A percentile compares a stretch with the other conserved stretches of the same genome.
These are phyloP conservation scores for Cynaeus angustus DNA, from an alignment of 2,888 invertebrate genomes.

Conservation along the genomic window DNA sequence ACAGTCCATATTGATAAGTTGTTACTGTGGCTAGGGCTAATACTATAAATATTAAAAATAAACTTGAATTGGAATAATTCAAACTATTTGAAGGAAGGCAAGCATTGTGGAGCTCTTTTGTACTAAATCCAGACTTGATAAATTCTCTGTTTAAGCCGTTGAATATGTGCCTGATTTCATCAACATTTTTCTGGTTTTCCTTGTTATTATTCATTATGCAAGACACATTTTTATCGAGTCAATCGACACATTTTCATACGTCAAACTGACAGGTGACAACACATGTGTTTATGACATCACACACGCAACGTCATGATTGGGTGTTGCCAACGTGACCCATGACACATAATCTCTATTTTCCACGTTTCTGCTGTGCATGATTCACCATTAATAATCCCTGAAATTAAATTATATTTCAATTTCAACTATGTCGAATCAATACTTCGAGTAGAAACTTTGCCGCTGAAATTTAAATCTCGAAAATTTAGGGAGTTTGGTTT, in stretches of 20 bases:
- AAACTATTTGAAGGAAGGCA: slow-evolving; percentile 42
- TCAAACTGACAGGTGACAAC: background rate
- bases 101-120: slow-evolving; percentile 57
- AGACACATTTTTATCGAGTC: slow-evolving; percentile 17
- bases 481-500: too few relatives aligned
- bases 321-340: too few relatives aligned
- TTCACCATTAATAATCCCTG: too few relatives aligned
- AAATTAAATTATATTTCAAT: too few relatives aligned
- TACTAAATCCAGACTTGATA: slow-evolving; percentile 57
- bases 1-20: slow-evolving; percentile 41
- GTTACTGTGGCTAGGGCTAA: slow-evolving; percentile 40
- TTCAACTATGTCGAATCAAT: too few relatives aligned
- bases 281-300: slow-evolving; percentile 4
- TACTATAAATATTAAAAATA: slow-evolving; percentile 44
- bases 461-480: too few relatives aligned
- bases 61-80: slow-evolving; percentile 32
- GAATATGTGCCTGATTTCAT: slow-evolving; percentile 59
- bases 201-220: slow-evolving; percentile 43
- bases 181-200: slow-evolving; percentile 36
- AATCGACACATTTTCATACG: slow-evolving; percentile 7
- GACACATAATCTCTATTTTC: too few relatives aligned
- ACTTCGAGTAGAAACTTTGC: too few relatives aligned
- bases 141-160: slow-evolving; percentile 59
- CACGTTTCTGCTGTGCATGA: too few relatives aligned
- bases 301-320: too few relatives aligned